phyloP scores from a whole-genome alignment of 2,888 invertebrate genomes.

The Heliothis peltigera region DNA sequence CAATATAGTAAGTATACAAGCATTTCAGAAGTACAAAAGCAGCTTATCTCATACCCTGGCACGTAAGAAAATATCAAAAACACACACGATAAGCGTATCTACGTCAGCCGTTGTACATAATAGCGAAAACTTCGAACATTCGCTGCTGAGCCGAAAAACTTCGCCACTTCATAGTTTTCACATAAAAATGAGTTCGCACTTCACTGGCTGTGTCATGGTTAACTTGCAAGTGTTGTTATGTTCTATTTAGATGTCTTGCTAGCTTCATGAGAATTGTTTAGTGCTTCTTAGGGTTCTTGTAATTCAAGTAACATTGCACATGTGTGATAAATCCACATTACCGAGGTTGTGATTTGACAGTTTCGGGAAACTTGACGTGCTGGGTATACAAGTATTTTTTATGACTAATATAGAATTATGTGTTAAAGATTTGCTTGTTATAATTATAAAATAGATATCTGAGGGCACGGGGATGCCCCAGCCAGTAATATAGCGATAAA shows the following conservation, averaged over 20 bases:
- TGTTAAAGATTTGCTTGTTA: no score
- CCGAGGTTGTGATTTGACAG: no score
- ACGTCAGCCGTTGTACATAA: constrained; percentile 36
- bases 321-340: no score
- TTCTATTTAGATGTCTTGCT: constrained; percentile 3
- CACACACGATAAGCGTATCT: constrained; percentile 11
- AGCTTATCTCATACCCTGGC: background rate
- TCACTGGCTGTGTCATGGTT: constrained; percentile 5
- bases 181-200: constrained; percentile 51
- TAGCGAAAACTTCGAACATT: constrained; percentile 41
- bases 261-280: background rate
- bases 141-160: constrained; percentile 42
- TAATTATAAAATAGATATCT: no score
- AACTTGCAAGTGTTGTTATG: constrained; percentile 44
- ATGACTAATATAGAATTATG: no score
- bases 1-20: no score
- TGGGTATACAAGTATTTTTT: no score
- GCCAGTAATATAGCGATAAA: no score
- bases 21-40: background rate
- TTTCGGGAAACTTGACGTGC: no score
- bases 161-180: constrained; percentile 58
- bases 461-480: no score
- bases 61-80: background rate
- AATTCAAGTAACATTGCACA: background rate
- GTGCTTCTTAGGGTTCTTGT: background rate